phyloP scores from a whole-genome alignment of 2,888 invertebrate species.

The Pristionchus japonicus region DNA sequence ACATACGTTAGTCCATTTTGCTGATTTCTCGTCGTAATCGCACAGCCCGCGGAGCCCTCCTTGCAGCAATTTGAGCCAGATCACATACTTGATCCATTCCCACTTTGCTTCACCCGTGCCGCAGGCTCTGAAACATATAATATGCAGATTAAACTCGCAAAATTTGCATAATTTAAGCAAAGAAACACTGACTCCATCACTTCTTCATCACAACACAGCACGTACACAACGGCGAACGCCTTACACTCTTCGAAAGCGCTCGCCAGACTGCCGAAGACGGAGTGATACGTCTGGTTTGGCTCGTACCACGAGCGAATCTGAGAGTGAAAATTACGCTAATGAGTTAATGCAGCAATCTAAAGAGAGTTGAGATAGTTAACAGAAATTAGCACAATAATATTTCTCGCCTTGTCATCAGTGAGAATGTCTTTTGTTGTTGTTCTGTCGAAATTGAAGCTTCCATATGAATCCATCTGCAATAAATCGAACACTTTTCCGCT shows the following conservation, averaged over 20 bases:
- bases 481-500: too few species aligned
- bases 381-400: too few species aligned
- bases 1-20: conserved; percentile 83
- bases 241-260: conserved; percentile 96
- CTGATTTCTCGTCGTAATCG: conserved; percentile 89
- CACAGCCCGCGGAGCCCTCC: conserved; percentile 89
- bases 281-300: conserved; percentile 91
- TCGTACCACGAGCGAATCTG: conserved; percentile 82
- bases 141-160: conserved; percentile 59
- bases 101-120: conserved; percentile 84
- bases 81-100: conserved; percentile 90
- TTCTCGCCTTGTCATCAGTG: conserved; percentile 75
- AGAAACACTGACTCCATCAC: conserved; percentile 67
- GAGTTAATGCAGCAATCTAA: conserved; percentile 44
- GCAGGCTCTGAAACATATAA: conserved; percentile 85
- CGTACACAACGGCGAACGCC: conserved; percentile 95
- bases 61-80: conserved; percentile 92
- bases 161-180: too few species aligned
- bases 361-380: too few species aligned
- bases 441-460: conserved; percentile 87
- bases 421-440: conserved; percentile 77
- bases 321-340: background rate
- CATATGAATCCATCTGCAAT: conserved; percentile 81
- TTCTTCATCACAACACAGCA: conserved; percentile 81
- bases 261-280: conserved; percentile 88